phyloP scores from a whole-genome alignment of 2,113 vertebrate species.

The Eulemur macaco region DNA sequence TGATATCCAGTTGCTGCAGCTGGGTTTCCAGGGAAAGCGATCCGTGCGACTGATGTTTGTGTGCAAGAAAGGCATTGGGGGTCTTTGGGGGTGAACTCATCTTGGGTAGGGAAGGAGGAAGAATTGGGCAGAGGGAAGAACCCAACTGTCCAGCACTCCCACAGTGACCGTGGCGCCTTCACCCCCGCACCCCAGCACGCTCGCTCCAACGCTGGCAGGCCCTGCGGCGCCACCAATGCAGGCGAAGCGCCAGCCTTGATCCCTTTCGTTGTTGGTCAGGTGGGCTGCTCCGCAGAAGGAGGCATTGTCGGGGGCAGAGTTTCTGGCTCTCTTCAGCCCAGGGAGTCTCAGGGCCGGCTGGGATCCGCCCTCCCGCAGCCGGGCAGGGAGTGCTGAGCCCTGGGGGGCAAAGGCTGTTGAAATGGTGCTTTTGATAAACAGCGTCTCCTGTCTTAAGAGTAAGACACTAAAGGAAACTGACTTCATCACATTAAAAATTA shows the following conservation, averaged over 20 bases:
- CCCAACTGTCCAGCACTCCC: not conserved
- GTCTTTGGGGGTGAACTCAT: not conserved
- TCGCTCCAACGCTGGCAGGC: no score
- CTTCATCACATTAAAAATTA: not conserved
- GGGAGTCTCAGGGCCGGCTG: no score
- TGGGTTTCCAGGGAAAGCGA: not conserved
- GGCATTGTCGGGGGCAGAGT: no score
- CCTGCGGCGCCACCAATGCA: accelerated
- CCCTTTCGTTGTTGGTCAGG: accelerated
- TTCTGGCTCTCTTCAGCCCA: not conserved
- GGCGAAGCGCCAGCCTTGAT: not conserved
- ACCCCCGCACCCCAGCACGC: accelerated
- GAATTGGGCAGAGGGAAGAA: not conserved
- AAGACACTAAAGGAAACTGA: not conserved
- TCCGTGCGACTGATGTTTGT: not conserved
- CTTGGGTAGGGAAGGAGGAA: not conserved
- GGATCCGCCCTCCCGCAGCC: accelerated
- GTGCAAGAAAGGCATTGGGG: not conserved
- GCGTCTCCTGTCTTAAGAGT: not conserved
- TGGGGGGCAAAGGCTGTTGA: not conserved
- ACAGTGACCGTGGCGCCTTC: no score
- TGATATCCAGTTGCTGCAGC: not conserved
- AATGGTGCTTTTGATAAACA: not conserved
- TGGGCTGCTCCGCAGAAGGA: accelerated
- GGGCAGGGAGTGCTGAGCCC: accelerated